Conservation (phyloP, 2,888 invertebrate species). For the Tetragonisca angustula region DNA sequence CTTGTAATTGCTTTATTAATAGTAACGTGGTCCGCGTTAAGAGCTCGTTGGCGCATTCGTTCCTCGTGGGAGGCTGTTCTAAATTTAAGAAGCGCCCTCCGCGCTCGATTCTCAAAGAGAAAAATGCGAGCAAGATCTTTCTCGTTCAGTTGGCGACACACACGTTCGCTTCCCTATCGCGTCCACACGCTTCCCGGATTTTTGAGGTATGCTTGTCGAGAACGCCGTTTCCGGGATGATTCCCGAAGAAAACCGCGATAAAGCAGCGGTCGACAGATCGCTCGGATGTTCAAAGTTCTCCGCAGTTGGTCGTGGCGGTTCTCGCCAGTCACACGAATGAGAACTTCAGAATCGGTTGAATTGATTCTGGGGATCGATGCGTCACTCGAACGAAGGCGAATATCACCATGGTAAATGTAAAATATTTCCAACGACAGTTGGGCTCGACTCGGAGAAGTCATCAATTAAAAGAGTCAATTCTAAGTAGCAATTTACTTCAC, state of each 20-base stretch:
- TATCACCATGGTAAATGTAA: not conserved
- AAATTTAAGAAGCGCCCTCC: constrained; percentile 64
- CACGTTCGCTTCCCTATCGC: constrained; percentile 57
- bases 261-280: constrained; percentile 8
- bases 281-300: constrained; percentile 35
- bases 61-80: constrained; percentile 67
- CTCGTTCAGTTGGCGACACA: constrained; percentile 21
- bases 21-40: constrained; percentile 56
- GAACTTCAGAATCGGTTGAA: constrained; percentile 15
- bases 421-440: too few relatives aligned
- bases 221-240: constrained; percentile 58
- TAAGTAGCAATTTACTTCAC: too few relatives aligned
- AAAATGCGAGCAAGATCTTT: constrained; percentile 3
- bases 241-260: constrained; percentile 63
- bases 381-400: not conserved
- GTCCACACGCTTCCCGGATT: constrained; percentile 64
- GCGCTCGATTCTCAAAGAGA: constrained; percentile 26
- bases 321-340: not conserved
- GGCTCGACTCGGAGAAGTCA: too few relatives aligned
- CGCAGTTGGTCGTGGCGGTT: not conserved
- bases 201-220: constrained; percentile 54
- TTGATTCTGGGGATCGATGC: not conserved
- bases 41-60: constrained; percentile 57
- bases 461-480: too few relatives aligned
- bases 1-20: constrained; percentile 73